Base-by-base conservation (phyloP, 2,113 vertebrate species). In the Phaetusa simplex region DNA sequence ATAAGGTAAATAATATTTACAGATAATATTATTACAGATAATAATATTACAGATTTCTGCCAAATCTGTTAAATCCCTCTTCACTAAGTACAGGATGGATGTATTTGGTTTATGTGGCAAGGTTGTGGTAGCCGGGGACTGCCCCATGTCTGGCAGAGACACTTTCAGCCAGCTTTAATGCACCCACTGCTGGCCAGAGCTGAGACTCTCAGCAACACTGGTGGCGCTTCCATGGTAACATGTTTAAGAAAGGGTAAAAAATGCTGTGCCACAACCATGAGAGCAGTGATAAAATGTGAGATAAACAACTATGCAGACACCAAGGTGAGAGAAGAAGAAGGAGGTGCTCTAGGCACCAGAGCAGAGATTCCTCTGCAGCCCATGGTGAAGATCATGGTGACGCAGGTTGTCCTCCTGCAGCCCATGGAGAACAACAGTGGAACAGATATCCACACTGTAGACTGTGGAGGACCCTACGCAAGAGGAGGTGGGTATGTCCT, bases 341-440 rank as follows among this genome's bases (percentile, higher is more conserved):
- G 9, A n/a, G 20, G 17, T 66, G 8, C 9, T 65, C 40, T 8
- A 78, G 59, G 12, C 7, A 20, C 30, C 0, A 1, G 14, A 55
- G 21, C 9, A 90, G n/a, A 30, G 9, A 45, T 59, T 52, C 29
- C 21, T 24, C 11, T 17, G 9, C 43, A 40, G 26, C 19, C 16
- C 1, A 0, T 43, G 9, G 4, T 9, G 21, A 61, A 76, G 21
- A 49, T 12, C 18, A 19, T 36, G 16, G 14, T 76, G 53, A 32
- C 1, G 2, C 10, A 82, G 17, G 14, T 47, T 64, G 32, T 49
- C 14, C 6, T 11, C 8, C 19, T 65, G 20, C 21, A 76, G 26
- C 14, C 21, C 12, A 32, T 3, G 14, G 18, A 38, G 23, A 27
- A 20, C 8, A 5, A 45, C 1, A 0, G 6, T 27, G 6, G 30